A percentile compares a stretch with the other conserved stretches of the same genome.
Conservation (phyloP, 2,113 vertebrate species). For the Pygathrix nemaeus region DNA sequence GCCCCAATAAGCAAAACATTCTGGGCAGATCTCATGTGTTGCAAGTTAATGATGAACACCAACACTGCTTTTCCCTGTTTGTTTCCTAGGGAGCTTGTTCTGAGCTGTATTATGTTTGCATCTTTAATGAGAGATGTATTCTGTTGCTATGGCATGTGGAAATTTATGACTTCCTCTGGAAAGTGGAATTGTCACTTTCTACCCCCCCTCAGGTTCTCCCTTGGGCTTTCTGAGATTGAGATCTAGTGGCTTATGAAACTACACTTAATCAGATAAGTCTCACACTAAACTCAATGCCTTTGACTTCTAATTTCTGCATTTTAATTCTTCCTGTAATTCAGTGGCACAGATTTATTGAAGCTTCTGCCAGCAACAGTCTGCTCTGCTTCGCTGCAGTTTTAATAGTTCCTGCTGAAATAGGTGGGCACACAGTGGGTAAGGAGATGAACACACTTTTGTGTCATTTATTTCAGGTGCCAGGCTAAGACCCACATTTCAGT, state of each 20-base stretch:
- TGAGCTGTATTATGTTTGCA: neutral
- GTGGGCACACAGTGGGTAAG: constrained; percentile 34
- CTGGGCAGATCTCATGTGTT: neutral
- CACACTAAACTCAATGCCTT: constrained; percentile 26
- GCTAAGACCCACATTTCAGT: constrained; percentile 48
- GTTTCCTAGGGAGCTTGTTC: constrained; percentile 46
- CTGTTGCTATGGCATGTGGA: constrained; percentile 56
- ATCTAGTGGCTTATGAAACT: constrained; percentile 16
- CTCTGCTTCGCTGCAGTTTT: constrained; percentile 48
- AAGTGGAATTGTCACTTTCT: neutral
- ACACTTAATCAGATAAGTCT: constrained; percentile 53
- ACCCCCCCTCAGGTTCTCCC: neutral
- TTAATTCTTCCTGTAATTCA: constrained; percentile 40
- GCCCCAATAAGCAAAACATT: constrained; percentile 60
- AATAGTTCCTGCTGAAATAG: constrained; percentile 51
- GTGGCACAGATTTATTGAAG: constrained; percentile 56
- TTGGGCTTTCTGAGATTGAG: neutral
- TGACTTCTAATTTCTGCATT: constrained; percentile 67
- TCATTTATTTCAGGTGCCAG: constrained; percentile 61
- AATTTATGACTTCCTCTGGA: constrained; percentile 25
- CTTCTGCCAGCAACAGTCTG: constrained; percentile 50
- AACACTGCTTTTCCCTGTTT: neutral
- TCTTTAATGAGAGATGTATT: constrained; percentile 65
- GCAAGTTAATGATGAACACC: constrained; percentile 17
- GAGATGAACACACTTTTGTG: neutral